phyloP scores from a whole-genome alignment of 2,113 vertebrate species.

The Chaetorhynchus papuensis region DNA sequence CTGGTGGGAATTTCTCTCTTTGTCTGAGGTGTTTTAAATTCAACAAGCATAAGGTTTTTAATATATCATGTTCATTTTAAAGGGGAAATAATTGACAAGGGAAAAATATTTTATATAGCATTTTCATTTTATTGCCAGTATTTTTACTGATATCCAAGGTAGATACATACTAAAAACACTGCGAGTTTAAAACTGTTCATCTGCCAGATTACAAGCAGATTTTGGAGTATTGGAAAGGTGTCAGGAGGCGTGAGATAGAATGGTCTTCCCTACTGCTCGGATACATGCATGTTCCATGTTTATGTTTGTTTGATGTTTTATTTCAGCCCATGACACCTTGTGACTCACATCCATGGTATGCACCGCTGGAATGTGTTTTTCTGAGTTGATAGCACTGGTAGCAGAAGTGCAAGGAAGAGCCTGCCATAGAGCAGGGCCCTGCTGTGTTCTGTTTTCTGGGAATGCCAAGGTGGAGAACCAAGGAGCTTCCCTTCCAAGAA shows the following conservation, averaged over 20 bases:
- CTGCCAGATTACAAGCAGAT: not conserved
- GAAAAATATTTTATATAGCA: not conserved
- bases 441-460: not conserved
- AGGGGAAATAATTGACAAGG: not conserved
- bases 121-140: not conserved
- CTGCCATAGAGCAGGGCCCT: accelerated
- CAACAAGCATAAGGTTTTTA: not conserved
- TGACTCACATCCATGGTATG: not conserved
- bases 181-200: not conserved
- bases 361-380: not conserved
- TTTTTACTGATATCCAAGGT: not conserved
- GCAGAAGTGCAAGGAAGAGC: not conserved
- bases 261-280: not conserved
- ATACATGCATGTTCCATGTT: not conserved
- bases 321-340: not conserved
- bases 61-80: slow-evolving; percentile 4
- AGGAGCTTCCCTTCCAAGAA: not conserved
- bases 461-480: not conserved
- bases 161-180: not conserved
- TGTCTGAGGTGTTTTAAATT: slow-evolving; percentile 34
- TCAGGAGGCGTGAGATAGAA: not conserved
- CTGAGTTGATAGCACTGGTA: not conserved
- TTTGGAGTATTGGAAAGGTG: not conserved
- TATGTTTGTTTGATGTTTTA: not conserved
- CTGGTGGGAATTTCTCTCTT: slow-evolving; percentile 16